Evolutionary conservation across 2,113 vertebrate genomes (phyloP).

Genomic region (Bambusicola thoracicus): DNA sequence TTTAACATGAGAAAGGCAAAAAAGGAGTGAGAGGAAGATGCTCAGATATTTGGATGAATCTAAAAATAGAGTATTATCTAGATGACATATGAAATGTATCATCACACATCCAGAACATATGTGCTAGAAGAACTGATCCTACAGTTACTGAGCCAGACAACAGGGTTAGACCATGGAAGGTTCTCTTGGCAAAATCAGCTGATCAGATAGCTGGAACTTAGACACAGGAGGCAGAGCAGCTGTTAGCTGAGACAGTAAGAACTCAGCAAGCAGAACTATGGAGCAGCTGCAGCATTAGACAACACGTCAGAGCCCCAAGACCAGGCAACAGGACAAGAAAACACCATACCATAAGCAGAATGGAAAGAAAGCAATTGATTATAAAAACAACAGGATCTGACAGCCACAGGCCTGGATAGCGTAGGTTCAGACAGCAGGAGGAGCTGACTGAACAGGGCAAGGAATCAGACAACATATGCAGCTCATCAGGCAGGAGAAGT

Average conservation of each 20-base stretch:
- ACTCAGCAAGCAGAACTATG: not conserved
- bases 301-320: not conserved
- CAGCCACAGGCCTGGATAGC: not conserved
- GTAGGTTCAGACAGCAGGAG: constrained; percentile 13
- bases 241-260: not conserved
- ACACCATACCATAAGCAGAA: not conserved
- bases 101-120: constrained; percentile 4
- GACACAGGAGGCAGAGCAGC: not conserved
- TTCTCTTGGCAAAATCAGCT: not conserved
- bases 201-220: constrained; percentile 34
- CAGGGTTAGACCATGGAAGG: not conserved
- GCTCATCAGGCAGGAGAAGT: constrained; percentile 1
- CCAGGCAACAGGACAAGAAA: not conserved
- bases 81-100: not conserved
- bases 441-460: not conserved
- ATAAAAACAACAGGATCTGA: constrained; percentile 21
- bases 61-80: not conserved
- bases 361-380: not conserved
- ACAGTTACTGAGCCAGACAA: not conserved
- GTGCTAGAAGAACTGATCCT: not conserved
- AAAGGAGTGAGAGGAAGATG: not conserved
- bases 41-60: not conserved
- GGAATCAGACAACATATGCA: constrained; percentile 10
- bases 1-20: not conserved
- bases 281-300: not conserved